phyloP scores from a whole-genome alignment of 1,140 invertebrate genomes.

The Xylocopa sonorina region DNA sequence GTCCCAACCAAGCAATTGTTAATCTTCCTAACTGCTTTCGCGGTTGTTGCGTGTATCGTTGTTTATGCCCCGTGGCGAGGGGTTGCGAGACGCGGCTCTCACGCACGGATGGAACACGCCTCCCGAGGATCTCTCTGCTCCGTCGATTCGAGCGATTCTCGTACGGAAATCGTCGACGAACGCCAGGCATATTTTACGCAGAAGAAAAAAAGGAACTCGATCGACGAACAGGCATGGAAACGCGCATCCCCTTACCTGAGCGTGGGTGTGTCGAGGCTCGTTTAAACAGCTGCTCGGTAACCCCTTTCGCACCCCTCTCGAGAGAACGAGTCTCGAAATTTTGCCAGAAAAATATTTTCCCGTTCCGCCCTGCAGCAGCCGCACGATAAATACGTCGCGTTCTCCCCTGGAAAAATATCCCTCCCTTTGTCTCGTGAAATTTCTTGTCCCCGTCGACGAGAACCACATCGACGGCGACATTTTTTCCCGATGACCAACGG shows the following conservation, averaged over 20 bases:
- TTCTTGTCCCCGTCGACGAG: no score
- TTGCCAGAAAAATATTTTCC: conserved; percentile 56
- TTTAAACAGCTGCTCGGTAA: conserved; percentile 53
- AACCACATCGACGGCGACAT: not conserved
- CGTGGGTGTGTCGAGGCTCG: conserved; percentile 34
- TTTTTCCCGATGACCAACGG: not conserved
- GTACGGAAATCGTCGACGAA: no score
- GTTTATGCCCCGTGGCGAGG: no score
- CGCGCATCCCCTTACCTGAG: conserved; percentile 29
- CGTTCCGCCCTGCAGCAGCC: conserved; percentile 30
- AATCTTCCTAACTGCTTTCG: not conserved
- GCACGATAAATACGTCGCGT: conserved; percentile 13
- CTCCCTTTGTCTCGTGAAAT: no score
- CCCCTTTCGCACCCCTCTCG: conserved; percentile 43
- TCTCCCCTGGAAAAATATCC: not conserved
- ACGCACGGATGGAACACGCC: no score
- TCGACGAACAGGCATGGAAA: not conserved
- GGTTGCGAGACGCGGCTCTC: no score
- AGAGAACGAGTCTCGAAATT: conserved; percentile 37
- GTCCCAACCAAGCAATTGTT: no score
- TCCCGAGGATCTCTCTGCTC: no score
- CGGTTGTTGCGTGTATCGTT: not conserved
- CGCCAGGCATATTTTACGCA: no score
- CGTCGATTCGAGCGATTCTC: no score
- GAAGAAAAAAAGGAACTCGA: no score